Evolutionary conservation across 2,797 vertebrate species (phyloP), one percentile per base, ranked within the genome.

Genomic region (Girardinus metallicus): DNA sequence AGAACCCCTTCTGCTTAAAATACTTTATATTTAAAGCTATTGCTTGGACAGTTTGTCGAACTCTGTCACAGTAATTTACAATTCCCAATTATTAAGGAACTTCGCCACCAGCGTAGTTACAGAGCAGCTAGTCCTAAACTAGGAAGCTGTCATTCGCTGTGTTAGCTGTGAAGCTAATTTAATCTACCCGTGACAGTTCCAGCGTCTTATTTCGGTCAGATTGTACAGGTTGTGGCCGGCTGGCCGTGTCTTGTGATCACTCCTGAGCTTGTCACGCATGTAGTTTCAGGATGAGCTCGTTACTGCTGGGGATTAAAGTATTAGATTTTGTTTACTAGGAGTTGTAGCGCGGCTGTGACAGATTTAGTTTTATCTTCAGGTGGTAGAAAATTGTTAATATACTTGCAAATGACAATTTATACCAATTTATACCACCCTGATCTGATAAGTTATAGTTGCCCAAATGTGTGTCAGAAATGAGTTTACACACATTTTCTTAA

Each of bases 241-340:
- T 76, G 68, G 10, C 13, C 60, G 0, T 31, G 78, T 87, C 85
- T 66, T 81, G 80, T 83, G 88, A 85, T 83, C 78, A 21, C 34
- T 34, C 26, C 49, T 12, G 29, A 74, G 77, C 76, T 77, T 64
- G 36, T 70, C 80, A 79, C 64, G 49, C 83, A n/a, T 81, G 74
- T 64, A 49, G 84, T 81, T 80, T 76, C 3, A 83, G 78, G 76
- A 79, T 74, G 71, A 81, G 82, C 76, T 53, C 12, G 80, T 75
- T 81, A 77, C 76, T 80, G 75, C 64, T 49, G 82, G 82, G 86
- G 95, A 95, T 96, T 95, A 94, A 95, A 94, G 94, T 91, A 89
- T 96, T 95, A 96, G 76, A 72, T 70, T 80, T 88, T 94, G 93
- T 94, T 93, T 93, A 92, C 91, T 46, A 74, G 83, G 43, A 81